A percentile compares a stretch with the other conserved stretches of the same genome.
Conservation (phyloP, 2,888 invertebrate species). For the Deilephila porcellus region DNA sequence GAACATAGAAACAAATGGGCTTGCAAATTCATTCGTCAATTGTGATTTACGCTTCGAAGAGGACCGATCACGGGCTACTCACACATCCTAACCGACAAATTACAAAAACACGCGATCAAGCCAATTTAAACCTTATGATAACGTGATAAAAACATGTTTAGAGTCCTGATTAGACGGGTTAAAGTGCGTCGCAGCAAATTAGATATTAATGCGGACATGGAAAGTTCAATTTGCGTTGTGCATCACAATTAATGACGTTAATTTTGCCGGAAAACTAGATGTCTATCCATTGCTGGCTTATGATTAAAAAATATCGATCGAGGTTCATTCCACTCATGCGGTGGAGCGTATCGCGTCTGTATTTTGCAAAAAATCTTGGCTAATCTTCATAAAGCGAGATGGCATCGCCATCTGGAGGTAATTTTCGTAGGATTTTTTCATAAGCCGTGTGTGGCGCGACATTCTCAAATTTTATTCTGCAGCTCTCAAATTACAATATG, state of each 20-base stretch:
- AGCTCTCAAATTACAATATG: not conserved
- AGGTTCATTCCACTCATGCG: constrained; percentile 1
- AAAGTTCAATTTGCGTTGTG: constrained; percentile 6
- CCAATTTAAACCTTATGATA: not conserved
- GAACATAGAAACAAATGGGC: not conserved
- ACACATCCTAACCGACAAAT: not conserved
- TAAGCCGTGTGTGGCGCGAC: not conserved
- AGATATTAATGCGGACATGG: not conserved
- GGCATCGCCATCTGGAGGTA: constrained; percentile 20
- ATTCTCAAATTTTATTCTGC: not conserved
- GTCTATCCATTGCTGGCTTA: constrained; percentile 9
- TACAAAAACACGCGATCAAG: not conserved
- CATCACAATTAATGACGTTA: constrained; percentile 1
- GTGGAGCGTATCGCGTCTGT: not conserved
- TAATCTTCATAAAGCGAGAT: constrained; percentile 26
- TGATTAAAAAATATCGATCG: constrained; percentile 24
- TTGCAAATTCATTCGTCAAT: constrained; percentile 41
- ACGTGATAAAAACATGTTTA: not conserved
- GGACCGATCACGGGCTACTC: constrained; percentile 10
- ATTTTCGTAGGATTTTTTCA: constrained; percentile 2
- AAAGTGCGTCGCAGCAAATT: not conserved
- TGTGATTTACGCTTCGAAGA: constrained; percentile 36
- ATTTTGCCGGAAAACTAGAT: constrained; percentile 23
- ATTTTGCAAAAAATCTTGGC: constrained; percentile 11
- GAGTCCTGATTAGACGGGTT: not conserved